A percentile compares a stretch with the other conserved stretches of the same genome.
phyloP scores from a whole-genome alignment of 2,888 invertebrate species.

The Diarsia mendica region DNA sequence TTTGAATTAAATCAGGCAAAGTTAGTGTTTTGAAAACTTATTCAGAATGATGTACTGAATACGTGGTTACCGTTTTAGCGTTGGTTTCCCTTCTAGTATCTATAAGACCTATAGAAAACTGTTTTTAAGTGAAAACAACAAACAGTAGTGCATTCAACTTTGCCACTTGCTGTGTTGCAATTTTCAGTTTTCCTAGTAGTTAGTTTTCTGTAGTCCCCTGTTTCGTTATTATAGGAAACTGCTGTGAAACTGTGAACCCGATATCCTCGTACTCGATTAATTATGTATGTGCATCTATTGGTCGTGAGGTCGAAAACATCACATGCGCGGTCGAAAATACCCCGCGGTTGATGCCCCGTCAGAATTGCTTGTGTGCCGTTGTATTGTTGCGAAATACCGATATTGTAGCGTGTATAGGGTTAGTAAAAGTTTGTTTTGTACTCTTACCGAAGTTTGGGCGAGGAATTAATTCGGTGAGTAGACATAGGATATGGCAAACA shows the following conservation, averaged over 20 bases:
- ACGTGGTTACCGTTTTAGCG: too few relatives aligned
- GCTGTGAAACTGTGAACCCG: conserved; percentile 60
- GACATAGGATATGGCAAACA: neutral
- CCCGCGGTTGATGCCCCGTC: conserved; percentile 51
- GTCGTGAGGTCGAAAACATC: conserved; percentile 68
- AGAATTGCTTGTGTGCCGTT: conserved; percentile 31
- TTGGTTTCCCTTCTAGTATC: too few relatives aligned
- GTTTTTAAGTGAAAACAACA: too few relatives aligned
- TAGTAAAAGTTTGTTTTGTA: conserved; percentile 5
- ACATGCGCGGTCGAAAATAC: conserved; percentile 55
- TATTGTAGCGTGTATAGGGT: neutral
- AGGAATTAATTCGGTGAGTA: conserved; percentile 20
- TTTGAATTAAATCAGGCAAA: conserved; percentile 33
- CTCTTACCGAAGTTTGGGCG: conserved; percentile 1
- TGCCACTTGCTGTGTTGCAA: neutral
- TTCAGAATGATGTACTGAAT: too few relatives aligned
- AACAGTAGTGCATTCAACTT: neutral
- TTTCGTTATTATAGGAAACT: conserved; percentile 50
- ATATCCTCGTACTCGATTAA: conserved; percentile 71
- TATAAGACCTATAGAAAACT: too few relatives aligned
- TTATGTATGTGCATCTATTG: conserved; percentile 81
- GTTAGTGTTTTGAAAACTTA: conserved; percentile 8
- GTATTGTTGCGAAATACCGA: conserved; percentile 45
- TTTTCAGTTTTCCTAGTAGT: conserved; percentile 14
- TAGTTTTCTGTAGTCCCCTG: conserved; percentile 25